A percentile compares a stretch with the other conserved stretches of the same genome.
phyloP scores from a whole-genome alignment of 2,113 vertebrate species.

The Uria aalge region DNA sequence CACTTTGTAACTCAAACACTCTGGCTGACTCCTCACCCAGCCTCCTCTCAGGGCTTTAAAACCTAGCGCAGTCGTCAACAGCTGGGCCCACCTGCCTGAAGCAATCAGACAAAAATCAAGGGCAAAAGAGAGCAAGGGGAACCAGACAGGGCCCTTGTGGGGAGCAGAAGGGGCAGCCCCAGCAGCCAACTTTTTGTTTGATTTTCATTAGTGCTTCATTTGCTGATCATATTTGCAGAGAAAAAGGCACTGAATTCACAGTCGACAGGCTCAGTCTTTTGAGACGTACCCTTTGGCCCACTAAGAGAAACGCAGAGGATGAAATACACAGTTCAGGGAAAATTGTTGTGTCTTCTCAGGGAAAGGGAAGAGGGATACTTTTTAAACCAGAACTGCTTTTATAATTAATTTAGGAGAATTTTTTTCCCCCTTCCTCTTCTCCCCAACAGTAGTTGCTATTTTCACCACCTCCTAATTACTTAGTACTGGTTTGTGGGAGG shows the following conservation, averaged over 20 bases:
- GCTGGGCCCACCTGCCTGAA: not conserved
- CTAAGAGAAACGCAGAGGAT: not conserved
- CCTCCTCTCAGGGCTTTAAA: not conserved
- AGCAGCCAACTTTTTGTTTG: not conserved
- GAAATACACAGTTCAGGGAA: not conserved
- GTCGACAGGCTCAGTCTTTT: not conserved
- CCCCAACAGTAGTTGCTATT: constrained; percentile 68
- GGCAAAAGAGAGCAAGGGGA: not conserved
- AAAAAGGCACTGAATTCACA: not conserved
- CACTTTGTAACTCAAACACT: not conserved
- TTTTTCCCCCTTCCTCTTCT: not conserved
- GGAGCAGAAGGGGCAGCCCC: not conserved
- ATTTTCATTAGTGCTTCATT: not conserved
- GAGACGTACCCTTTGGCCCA: not conserved
- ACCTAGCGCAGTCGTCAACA: not conserved
- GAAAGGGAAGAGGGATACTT: not conserved
- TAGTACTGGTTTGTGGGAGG: constrained; percentile 66
- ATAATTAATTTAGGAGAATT: constrained; percentile 44
- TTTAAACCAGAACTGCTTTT: constrained; percentile 10
- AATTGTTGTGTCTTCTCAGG: not conserved
- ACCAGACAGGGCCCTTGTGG: not conserved
- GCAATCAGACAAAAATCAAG: not conserved
- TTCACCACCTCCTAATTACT: constrained; percentile 75
- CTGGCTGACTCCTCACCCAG: not conserved
- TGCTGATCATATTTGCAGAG: not conserved